Evolutionary conservation across 2,888 invertebrate genomes (phyloP).

Genomic region (Metallyticus violacea): DNA sequence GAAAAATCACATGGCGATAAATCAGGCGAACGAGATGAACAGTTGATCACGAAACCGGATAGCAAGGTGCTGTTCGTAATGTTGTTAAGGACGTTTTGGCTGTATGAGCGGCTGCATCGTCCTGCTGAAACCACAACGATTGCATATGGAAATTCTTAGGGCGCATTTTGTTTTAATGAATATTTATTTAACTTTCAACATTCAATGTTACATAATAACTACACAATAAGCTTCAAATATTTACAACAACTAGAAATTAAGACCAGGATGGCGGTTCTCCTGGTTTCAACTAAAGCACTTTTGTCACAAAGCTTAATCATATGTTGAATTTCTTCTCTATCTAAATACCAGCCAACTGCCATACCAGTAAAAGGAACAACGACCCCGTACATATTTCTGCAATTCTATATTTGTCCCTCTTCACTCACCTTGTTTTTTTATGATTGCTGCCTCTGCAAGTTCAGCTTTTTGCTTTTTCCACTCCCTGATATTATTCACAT

Average conservation of each 20-base stretch:
- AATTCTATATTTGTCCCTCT: slow-evolving; percentile 16
- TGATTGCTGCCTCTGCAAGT: not conserved
- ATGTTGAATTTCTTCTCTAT: slow-evolving; percentile 66
- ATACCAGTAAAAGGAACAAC: slow-evolving; percentile 58
- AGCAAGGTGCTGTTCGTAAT: too few relatives aligned
- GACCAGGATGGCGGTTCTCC: slow-evolving; percentile 76
- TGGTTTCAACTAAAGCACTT: slow-evolving; percentile 64
- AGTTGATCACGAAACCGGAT: too few relatives aligned
- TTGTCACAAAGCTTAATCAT: slow-evolving; percentile 74
- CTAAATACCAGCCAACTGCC: slow-evolving; percentile 61
- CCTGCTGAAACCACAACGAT: too few relatives aligned
- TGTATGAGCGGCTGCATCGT: too few relatives aligned
- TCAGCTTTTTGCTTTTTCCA: slow-evolving; percentile 59
- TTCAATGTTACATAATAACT: too few relatives aligned
- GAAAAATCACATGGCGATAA: too few relatives aligned
- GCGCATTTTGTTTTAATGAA: too few relatives aligned
- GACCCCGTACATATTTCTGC: slow-evolving; percentile 48
- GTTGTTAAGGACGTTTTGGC: too few relatives aligned
- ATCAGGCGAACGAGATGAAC: too few relatives aligned
- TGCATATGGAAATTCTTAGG: too few relatives aligned
- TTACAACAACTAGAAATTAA: slow-evolving; percentile 41
- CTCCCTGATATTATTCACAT: slow-evolving; percentile 67
- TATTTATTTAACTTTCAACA: too few relatives aligned
- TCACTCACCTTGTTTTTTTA: slow-evolving; percentile 25
- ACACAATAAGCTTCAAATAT: too few relatives aligned